phyloP scores from a whole-genome alignment of 1,140 invertebrate genomes.

The Philaenus spumarius region DNA sequence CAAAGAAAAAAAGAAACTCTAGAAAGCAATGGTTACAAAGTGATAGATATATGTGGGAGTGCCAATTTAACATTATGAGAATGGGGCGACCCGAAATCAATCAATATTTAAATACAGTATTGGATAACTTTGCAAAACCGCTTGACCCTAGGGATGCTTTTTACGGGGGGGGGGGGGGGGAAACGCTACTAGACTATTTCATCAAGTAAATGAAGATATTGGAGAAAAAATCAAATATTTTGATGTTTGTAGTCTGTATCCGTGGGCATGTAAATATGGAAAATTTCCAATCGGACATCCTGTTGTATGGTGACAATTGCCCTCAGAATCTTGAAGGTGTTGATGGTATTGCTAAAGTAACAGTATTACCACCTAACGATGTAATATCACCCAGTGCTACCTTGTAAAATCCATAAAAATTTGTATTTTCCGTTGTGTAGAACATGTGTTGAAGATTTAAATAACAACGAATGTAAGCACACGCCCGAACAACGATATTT shows the following conservation, averaged over 20 bases:
- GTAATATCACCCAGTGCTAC: conserved; percentile 34
- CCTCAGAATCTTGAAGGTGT: not conserved
- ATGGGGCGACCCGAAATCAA: no score
- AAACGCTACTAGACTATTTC: not conserved
- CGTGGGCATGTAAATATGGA: conserved; percentile 32
- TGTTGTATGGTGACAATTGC: conserved; percentile 25
- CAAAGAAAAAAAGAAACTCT: no score
- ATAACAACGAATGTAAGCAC: conserved; percentile 28
- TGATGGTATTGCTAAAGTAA: conserved; percentile 30
- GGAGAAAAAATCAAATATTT: conserved; percentile 2
- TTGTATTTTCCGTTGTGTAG: conserved; percentile 33
- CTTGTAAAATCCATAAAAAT: conserved; percentile 27
- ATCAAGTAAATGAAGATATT: not conserved
- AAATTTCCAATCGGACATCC: conserved; percentile 38
- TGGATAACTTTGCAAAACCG: not conserved
- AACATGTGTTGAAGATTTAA: conserved; percentile 23
- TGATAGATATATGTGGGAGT: no score
- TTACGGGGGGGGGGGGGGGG: no score
- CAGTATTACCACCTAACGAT: conserved; percentile 31
- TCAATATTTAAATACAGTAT: no score
- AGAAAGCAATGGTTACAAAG: no score
- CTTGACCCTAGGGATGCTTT: not conserved
- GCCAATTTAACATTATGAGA: no score
- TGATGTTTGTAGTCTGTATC: conserved; percentile 32
- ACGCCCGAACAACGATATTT: conserved; percentile 31